A percentile compares a stretch with the other conserved stretches of the same genome.
phyloP scores from a whole-genome alignment of 2,113 vertebrate genomes.

The Corythaixoides concolor region DNA sequence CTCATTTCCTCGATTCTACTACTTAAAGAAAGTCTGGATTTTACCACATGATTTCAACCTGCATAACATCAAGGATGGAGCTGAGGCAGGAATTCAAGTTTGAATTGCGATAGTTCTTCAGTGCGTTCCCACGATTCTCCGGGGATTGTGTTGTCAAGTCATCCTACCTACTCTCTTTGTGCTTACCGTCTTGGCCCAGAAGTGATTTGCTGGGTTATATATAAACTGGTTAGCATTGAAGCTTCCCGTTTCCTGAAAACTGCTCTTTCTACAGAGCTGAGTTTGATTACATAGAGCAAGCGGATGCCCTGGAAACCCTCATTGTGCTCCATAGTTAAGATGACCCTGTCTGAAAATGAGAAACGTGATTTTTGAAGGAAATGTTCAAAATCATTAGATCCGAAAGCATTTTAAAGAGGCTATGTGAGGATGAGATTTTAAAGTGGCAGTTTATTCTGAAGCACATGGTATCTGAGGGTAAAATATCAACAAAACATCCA shows the following conservation, averaged over 20 bases:
- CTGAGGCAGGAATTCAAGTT: background rate
- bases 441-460: background rate
- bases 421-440: background rate
- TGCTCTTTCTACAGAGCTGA: background rate
- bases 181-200: background rate
- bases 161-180: background rate
- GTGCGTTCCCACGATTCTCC: background rate
- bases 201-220: background rate
- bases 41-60: background rate
- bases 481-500: background rate
- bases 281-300: background rate
- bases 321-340: background rate
- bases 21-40: background rate
- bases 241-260: background rate
- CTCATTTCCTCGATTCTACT: background rate
- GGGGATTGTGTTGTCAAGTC: background rate
- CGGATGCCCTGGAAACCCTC: background rate
- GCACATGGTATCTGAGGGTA: background rate
- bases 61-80: background rate
- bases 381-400: background rate
- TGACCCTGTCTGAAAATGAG: background rate
- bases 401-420: background rate
- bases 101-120: background rate
- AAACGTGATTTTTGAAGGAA: background rate
- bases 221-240: background rate